Base-by-base conservation (phyloP, 2,113 vertebrate species). In the Petrocephalus microphthalmus region DNA sequence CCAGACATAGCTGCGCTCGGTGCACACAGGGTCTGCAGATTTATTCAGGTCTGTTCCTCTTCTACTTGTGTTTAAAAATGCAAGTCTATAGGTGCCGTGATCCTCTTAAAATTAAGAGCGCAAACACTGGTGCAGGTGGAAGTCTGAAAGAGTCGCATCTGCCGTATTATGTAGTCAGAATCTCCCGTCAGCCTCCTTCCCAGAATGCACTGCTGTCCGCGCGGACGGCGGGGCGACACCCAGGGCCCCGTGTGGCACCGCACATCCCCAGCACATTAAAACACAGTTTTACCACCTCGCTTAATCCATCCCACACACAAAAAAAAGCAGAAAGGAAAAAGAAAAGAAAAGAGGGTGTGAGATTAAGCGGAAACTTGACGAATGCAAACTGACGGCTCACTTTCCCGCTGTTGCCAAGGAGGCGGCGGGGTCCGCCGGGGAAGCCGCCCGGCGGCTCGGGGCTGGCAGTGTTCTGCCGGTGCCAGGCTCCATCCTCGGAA, bases 221-320 rank as follows among this genome's bases (percentile, higher is more conserved):
- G 19, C 10, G 45, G 82, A 84, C 11, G n/a, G 82, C 47, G 25
- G n/a, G 10, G 45, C 71, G 7, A 17, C 71, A 42, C 37, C 33
- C 71, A 42, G 33, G 71, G 20, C 22, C 1, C 60, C 4, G 86
- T 22, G 47, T 71, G n/a, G 37, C 57, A 7, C 20, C 0, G 74
- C 51, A 47, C 74, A 83, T 78, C 51, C 53, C 67, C 47, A 91
- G 92, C 94, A 94, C 91, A 93, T 95, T 95, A 95, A 95, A 96
- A 94, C 95, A 95, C 95, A 94, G 93, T 96, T 95, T 95, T 95
- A 96, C 94, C 95, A 95, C 94, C 95, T 93, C 89, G 91, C 92
- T 95, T 95, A 95, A 96, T 95, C 95, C 94, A 91, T 88, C 33
- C 90, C 92, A 93, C 91, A 93, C 92, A 94, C 90, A 93, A 89